Evolutionary conservation across 2,888 invertebrate genomes (phyloP), one percentile per base, ranked within the genome.

Genomic region (Andrena chrysosceles): DNA sequence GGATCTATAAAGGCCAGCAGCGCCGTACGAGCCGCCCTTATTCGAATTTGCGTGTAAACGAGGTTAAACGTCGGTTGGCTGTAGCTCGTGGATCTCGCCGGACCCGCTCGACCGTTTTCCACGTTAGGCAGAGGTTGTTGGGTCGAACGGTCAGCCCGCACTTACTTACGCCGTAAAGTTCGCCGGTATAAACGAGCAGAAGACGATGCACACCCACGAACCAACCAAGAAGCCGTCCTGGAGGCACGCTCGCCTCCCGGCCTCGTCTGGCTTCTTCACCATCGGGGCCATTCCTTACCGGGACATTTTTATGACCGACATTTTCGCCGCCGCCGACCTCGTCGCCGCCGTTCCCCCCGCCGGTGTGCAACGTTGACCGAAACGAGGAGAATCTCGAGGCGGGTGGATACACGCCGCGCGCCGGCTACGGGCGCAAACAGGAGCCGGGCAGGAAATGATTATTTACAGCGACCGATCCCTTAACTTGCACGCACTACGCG

Each of bases 291-390:
- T 90, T 90, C 84, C 88, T 90, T 91, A 87, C 84, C 86, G 79
- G 85, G 87, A 90, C 90, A 90, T 91, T 91, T 91, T 91, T 91
- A 91, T 85, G 90, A 85, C 82, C 86, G 83, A 84, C 86, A 87
- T 86, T 88, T 86, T 91, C 85, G 78, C 85, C 83, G 79, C 73
- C 77, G 79, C 79, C 80, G 49, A 59, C 78, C 56, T 63, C 83
- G 74, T 69, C 76, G 64, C 81, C 69, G 52, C 31, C 66, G 52
- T 71, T 16, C 59, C 66, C 68, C n/a, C 16, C 31, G 7, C 16
- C 33, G 56, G 33, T 42, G 31, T 6, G 20, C 60, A 16, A 10
- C 69, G 66, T 48, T 62, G 64, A 63, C 54, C 42, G 69, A 72
- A 85, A 84, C 76, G 52, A 31, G 10, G 0, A 75, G 84, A 84